phyloP scores from a whole-genome alignment of 2,113 vertebrate species.

The Columbina picui region DNA sequence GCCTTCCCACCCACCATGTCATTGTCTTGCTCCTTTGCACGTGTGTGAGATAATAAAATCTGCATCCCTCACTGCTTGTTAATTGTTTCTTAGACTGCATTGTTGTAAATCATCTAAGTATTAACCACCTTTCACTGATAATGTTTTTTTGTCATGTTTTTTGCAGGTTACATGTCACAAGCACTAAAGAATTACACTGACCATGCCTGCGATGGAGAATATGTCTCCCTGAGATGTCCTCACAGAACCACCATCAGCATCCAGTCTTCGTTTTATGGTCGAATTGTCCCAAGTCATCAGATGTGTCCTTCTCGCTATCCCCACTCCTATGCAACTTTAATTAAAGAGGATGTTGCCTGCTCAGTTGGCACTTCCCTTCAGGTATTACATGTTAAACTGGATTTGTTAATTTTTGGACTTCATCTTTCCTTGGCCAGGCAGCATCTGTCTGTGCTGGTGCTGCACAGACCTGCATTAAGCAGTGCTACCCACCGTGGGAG shows the following conservation, averaged over 20 bases:
- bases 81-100: background rate
- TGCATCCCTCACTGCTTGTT: background rate
- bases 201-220: conserved; percentile 88
- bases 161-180: conserved; percentile 85
- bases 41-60: background rate
- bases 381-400: conserved; percentile 65
- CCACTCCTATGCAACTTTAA: conserved; percentile 65
- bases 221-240: conserved; percentile 86
- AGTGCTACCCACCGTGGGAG: background rate
- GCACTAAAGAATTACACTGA: conserved; percentile 87
- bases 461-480: background rate
- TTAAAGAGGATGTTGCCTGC: conserved; percentile 82
- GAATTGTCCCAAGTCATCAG: conserved; percentile 77
- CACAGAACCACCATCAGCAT: conserved; percentile 89
- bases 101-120: background rate
- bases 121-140: background rate
- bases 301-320: conserved; percentile 82
- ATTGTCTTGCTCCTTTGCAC: background rate
- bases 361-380: conserved; percentile 87
- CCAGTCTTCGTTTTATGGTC: conserved; percentile 90
- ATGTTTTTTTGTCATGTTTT: background rate
- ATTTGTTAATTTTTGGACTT: background rate
- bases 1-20: accelerated
- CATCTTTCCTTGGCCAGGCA: background rate
- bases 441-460: background rate